These are phyloP conservation scores for Corydoras maculifer DNA, from an alignment of 2,113 vertebrate genomes.

Conservation along the genomic window DNA sequence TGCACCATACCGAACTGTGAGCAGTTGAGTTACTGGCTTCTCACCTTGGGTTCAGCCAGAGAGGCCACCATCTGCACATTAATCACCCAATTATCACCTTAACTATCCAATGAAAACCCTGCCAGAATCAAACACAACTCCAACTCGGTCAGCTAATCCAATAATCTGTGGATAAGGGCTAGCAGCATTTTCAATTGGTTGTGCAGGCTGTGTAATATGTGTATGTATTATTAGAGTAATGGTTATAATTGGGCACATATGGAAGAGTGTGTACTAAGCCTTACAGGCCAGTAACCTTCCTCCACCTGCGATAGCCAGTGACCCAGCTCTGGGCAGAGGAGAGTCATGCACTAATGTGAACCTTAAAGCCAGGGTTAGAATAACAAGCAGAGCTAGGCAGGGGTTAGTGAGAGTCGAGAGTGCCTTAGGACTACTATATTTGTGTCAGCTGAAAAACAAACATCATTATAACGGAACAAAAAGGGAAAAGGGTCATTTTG, in stretches of 20 bases:
- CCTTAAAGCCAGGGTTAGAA: constrained; percentile 17
- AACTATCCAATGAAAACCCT: constrained; percentile 37
- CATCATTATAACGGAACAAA: constrained; percentile 23
- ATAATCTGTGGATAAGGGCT: constrained; percentile 41
- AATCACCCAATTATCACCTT: constrained; percentile 46
- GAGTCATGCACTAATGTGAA: neutral
- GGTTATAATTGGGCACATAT: constrained; percentile 49
- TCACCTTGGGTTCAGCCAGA: constrained; percentile 29
- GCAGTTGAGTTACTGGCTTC: constrained; percentile 15
- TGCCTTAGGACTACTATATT: neutral
- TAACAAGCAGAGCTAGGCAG: constrained; percentile 17
- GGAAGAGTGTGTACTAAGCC: constrained; percentile 16
- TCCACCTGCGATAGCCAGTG: constrained; percentile 26
- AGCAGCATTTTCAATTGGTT: constrained; percentile 12
- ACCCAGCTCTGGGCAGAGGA: constrained; percentile 27
- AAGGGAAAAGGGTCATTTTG: constrained; percentile 22
- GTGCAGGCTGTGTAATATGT: constrained; percentile 27
- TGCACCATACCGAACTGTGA: constrained; percentile 18
- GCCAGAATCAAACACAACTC: constrained; percentile 30
- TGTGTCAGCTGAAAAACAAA: constrained; percentile 30
- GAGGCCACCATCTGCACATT: constrained; percentile 44
- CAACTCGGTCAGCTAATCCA: constrained; percentile 44
- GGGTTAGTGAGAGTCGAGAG: too few species aligned
- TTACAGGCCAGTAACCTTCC: constrained; percentile 17
- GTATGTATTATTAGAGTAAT: constrained; percentile 42